Conservation (phyloP, 1,140 invertebrate genomes). For the Himalopsyche phryganea region DNA sequence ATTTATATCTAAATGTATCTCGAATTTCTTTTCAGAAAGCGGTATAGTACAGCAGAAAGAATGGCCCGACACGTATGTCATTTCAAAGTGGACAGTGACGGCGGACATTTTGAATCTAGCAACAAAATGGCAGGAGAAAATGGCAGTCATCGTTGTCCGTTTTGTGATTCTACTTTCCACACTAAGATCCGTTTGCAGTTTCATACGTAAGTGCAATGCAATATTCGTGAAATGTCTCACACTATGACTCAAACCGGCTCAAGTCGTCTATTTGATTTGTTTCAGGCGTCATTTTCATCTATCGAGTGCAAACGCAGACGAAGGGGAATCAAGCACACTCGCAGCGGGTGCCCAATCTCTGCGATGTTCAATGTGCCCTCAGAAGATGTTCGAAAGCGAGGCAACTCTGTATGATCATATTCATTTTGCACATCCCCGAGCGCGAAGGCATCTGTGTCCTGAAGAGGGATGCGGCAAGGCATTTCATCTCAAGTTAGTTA, state of each 20-base stretch:
- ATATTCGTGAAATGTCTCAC: too few relatives aligned
- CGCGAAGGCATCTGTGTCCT: slow-evolving; percentile 7
- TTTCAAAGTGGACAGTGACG: neutral
- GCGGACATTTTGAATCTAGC: neutral
- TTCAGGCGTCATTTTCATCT: slow-evolving; percentile 14
- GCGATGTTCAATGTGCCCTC: slow-evolving; percentile 9
- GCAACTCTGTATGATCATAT: slow-evolving; percentile 15
- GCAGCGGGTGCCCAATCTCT: neutral
- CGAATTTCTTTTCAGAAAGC: slow-evolving; percentile 9
- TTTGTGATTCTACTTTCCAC: slow-evolving; percentile 5
- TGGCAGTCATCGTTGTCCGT: neutral
- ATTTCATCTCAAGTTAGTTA: slow-evolving; percentile 18
- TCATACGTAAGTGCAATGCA: slow-evolving; percentile 18
- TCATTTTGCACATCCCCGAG: slow-evolving; percentile 7
- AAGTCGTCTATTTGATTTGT: neutral
- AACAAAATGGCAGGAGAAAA: neutral
- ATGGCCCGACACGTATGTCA: slow-evolving; percentile 6
- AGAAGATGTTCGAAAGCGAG: neutral
- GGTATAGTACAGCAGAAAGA: slow-evolving; percentile 4
- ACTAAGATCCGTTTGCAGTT: slow-evolving; percentile 19
- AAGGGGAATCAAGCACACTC: neutral
- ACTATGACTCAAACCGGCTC: too few relatives aligned
- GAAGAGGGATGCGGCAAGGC: slow-evolving; percentile 5
- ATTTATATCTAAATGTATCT: too few relatives aligned
- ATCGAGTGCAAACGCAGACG: too few relatives aligned